Base-by-base conservation (phyloP, 2,797 vertebrate species). In the Catharus ustulatus region DNA sequence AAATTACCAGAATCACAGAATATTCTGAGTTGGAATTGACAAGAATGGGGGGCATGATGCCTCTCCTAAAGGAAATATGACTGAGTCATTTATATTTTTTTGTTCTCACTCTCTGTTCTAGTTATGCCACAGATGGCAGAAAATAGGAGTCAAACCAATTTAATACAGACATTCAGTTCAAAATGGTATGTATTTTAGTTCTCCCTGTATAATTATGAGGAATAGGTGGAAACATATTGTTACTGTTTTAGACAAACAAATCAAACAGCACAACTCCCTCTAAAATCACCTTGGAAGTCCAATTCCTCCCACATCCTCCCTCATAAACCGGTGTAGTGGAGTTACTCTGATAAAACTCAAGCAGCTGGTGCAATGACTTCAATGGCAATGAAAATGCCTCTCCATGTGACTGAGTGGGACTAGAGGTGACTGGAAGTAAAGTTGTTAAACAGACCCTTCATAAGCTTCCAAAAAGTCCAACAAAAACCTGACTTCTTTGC, bases 71-170 rank as follows among this genome's bases (percentile, higher is more conserved):
- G 89, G 80, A 96, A 95, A 95, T 93, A 34, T 36, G 91, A 85
- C 75, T 93, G 93, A 97, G 80, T 93, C 84, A 94, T 91, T 92
- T 89, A 63, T 89, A 66, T 86, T 94, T 97, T 97, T 91, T 93
- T 94, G 91, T 93, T 95, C 91, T 94, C 72, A 34, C 66, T 92
- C 71, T 87, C 54, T 93, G 92, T 93, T 96, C 91, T 91, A 92
- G 82, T 86, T 94, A 90, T 57, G 80, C 69, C 73, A 89, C 94
- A 96, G 93, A 95, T 94, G 94, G 94, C 74, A 93, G 87, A 95
- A 96, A 94, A 96, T 87, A 89, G 91, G 61, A 95, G 81, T 94
- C 92, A 93, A 95, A 96, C 74, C 78, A 94, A 96, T 94, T 92
- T 94, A 93, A 96, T 95, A 85, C 57, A 89, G 91, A 84, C 92